These are phyloP conservation scores for Hylia prasina DNA, from an alignment of 2,113 vertebrate genomes.

Conservation along the genomic window DNA sequence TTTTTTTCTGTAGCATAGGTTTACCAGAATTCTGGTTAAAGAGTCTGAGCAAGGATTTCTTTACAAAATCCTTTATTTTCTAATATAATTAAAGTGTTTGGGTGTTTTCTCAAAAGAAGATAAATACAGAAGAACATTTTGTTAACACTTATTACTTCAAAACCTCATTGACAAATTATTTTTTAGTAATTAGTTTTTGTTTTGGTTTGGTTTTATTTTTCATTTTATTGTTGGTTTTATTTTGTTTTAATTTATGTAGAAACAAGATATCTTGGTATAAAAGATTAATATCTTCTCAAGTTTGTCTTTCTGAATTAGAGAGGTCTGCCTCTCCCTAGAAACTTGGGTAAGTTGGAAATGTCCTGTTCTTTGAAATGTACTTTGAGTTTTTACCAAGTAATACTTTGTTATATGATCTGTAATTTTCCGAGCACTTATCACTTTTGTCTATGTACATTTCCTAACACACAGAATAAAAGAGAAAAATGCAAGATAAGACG, in stretches of 20 bases:
- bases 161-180: not conserved
- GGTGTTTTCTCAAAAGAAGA: not conserved
- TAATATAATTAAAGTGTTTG: not conserved
- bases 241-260: not conserved
- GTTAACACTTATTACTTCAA: not conserved
- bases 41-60: not conserved
- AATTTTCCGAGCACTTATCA: not conserved
- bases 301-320: not conserved
- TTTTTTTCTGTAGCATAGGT: not conserved
- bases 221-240: not conserved
- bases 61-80: not conserved
- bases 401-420: not conserved
- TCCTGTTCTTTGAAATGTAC: not conserved
- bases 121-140: not conserved
- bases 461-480: not conserved
- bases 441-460: not conserved
- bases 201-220: not conserved
- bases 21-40: not conserved
- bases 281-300: rapidly evolving
- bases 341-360: not conserved
- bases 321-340: not conserved
- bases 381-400: not conserved
- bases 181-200: not conserved
- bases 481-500: not conserved
- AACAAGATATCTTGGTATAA: not conserved